A percentile compares a stretch with the other conserved stretches of the same genome.
Conservation (phyloP, 53 echinoderm and acorn worm species). For the Holothuria scabra region DNA sequence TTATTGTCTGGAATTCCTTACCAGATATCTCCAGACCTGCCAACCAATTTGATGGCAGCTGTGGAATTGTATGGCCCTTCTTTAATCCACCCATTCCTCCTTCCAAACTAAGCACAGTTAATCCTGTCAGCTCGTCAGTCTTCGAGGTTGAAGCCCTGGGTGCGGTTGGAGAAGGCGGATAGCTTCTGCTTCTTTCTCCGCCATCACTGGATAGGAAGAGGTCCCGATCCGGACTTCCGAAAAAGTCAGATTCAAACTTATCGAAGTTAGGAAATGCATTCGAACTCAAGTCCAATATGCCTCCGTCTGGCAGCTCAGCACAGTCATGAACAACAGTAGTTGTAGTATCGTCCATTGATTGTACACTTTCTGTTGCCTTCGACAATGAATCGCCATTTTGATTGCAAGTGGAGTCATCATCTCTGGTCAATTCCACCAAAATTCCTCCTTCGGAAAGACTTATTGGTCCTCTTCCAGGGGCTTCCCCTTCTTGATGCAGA, state of each 20-base stretch:
- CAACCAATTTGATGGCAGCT: constrained; percentile 35
- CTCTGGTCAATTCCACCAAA: constrained; percentile 28
- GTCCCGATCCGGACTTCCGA: constrained; percentile 46
- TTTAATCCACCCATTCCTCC: constrained; percentile 27
- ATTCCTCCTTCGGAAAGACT: constrained; percentile 34
- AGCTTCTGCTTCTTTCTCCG: constrained; percentile 44
- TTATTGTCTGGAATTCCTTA: constrained; percentile 42
- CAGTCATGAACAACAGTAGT: constrained; percentile 13
- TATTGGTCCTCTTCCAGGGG: constrained; percentile 16
- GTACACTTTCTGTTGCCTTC: constrained; percentile 43
- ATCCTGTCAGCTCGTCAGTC: constrained; percentile 17
- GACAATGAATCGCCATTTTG: constrained; percentile 50
- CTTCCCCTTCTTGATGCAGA: constrained; percentile 49
- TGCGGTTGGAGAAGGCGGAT: constrained; percentile 46
- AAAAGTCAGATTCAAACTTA: constrained; percentile 26
- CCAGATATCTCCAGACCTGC: constrained; percentile 34
- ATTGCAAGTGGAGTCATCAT: constrained; percentile 11
- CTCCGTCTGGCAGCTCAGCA: not conserved
- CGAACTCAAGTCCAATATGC: constrained; percentile 25
- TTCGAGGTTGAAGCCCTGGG: constrained; percentile 30
- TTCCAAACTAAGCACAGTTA: constrained; percentile 29
- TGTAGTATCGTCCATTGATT: constrained; percentile 17
- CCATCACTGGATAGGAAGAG: constrained; percentile 41
- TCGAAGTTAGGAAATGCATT: constrained; percentile 19
- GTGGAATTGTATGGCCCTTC: constrained; percentile 18